Conservation (phyloP, 2,888 invertebrate genomes). For the Latrodectus hesperus region DNA sequence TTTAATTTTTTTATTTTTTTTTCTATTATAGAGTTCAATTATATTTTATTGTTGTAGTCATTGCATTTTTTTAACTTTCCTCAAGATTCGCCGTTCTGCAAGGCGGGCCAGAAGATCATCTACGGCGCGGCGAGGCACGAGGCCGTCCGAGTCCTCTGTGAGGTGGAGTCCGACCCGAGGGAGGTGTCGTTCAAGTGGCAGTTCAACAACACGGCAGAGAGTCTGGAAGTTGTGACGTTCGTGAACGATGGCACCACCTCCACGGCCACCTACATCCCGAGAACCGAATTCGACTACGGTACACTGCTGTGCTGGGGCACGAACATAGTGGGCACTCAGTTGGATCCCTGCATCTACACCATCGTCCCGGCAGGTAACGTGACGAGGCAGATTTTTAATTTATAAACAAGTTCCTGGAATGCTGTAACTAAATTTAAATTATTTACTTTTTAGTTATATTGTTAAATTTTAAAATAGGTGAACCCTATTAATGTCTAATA, state of each 20-base stretch:
- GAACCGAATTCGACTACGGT: slow-evolving; percentile 72
- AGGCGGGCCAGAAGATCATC: slow-evolving; percentile 70
- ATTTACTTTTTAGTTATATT: too few species aligned
- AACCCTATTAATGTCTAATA: too few species aligned
- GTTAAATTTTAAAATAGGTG: too few species aligned
- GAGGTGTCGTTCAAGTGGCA: slow-evolving; percentile 90
- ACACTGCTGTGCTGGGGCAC: slow-evolving; percentile 72
- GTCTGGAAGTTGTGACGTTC: slow-evolving; percentile 63
- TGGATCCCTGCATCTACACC: slow-evolving; percentile 71
- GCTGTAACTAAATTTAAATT: too few species aligned
- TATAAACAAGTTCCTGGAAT: neutral
- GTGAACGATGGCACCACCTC: slow-evolving; percentile 59
- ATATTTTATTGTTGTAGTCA: too few species aligned
- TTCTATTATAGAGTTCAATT: too few species aligned
- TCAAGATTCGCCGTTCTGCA: slow-evolving; percentile 70
- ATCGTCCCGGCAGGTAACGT: slow-evolving; percentile 71
- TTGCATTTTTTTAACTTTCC: neutral
- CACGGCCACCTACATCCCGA: slow-evolving; percentile 71
- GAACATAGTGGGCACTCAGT: slow-evolving; percentile 71
- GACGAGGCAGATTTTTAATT: neutral
- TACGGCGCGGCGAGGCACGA: slow-evolving; percentile 71
- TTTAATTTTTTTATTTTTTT: too few species aligned
- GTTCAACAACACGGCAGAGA: slow-evolving; percentile 83
- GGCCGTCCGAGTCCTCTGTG: slow-evolving; percentile 70
- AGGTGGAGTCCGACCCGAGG: slow-evolving; percentile 71